These are phyloP conservation scores for Corydoras maculifer DNA, from an alignment of 2,113 vertebrate genomes.

Conservation along the genomic window DNA sequence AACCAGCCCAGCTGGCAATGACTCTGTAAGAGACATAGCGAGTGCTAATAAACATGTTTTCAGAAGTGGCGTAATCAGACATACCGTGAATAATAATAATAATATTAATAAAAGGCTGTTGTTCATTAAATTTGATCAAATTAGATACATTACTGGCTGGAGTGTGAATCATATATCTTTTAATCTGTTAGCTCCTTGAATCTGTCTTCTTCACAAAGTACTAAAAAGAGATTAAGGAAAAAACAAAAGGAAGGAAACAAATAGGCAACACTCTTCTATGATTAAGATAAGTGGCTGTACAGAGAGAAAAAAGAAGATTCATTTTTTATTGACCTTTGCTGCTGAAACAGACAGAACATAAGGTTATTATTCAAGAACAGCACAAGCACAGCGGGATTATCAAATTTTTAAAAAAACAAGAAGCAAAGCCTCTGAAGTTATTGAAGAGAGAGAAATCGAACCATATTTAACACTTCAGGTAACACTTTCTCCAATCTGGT, in stretches of 20 bases:
- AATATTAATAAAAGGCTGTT: not conserved
- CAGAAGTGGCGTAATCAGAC: slow-evolving; percentile 5
- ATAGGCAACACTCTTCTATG: slow-evolving; percentile 19
- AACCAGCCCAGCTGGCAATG: slow-evolving; percentile 30
- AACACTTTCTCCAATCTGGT: no score
- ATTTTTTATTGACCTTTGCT: no score
- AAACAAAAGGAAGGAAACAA: slow-evolving; percentile 14
- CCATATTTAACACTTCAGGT: no score
- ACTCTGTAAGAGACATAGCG: slow-evolving; percentile 27
- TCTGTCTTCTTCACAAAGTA: slow-evolving; percentile 7
- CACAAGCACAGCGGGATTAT: no score
- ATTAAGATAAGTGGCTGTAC: not conserved
- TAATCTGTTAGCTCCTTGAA: slow-evolving; percentile 25
- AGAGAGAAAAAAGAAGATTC: slow-evolving; percentile 1
- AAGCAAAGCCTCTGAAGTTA: no score
- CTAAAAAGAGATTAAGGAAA: slow-evolving; percentile 9
- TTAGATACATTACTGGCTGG: slow-evolving; percentile 1
- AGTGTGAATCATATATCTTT: slow-evolving; percentile 11
- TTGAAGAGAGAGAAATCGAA: no score
- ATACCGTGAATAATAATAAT: slow-evolving; percentile 19
- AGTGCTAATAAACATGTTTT: slow-evolving; percentile 28
- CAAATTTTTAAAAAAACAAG: no score
- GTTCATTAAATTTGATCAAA: slow-evolving; percentile 25
- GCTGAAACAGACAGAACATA: no score
- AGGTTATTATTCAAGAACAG: no score